Conservation (phyloP, 2,888 invertebrate genomes). For the Himalopsyche anomala region DNA sequence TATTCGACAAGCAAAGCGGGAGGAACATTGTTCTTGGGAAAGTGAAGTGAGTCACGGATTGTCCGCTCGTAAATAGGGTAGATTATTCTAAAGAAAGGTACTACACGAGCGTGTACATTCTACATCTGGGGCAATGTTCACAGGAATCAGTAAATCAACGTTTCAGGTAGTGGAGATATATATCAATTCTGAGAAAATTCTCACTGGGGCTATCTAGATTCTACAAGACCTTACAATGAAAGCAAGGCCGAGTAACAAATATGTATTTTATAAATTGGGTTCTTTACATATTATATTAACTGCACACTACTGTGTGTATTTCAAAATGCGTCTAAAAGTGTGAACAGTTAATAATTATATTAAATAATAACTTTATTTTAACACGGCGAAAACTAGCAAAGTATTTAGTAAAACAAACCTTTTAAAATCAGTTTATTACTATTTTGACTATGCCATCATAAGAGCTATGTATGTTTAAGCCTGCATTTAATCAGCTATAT, state of each 20-base stretch:
- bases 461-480: no score
- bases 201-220: neutral
- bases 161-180: slow-evolving; percentile 17
- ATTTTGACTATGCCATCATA: no score
- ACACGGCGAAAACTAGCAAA: no score
- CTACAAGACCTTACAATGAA: neutral
- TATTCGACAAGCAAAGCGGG: slow-evolving; percentile 31
- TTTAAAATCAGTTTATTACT: no score
- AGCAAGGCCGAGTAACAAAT: neutral
- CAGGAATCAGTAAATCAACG: neutral
- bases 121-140: slow-evolving; percentile 22
- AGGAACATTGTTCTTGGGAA: slow-evolving; percentile 30
- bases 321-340: no score
- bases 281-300: no score
- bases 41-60: slow-evolving; percentile 36
- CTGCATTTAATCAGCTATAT: no score
- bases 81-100: slow-evolving; percentile 38
- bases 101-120: slow-evolving; percentile 29
- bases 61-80: slow-evolving; percentile 41
- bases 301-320: no score
- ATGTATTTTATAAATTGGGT: no score
- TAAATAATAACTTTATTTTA: no score
- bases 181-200: slow-evolving; percentile 21
- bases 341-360: no score
- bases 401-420: no score